A percentile compares a stretch with the other conserved stretches of the same genome.
phyloP scores from a whole-genome alignment of 2,888 invertebrate genomes.

The Drepanosiphum platanoidis region DNA sequence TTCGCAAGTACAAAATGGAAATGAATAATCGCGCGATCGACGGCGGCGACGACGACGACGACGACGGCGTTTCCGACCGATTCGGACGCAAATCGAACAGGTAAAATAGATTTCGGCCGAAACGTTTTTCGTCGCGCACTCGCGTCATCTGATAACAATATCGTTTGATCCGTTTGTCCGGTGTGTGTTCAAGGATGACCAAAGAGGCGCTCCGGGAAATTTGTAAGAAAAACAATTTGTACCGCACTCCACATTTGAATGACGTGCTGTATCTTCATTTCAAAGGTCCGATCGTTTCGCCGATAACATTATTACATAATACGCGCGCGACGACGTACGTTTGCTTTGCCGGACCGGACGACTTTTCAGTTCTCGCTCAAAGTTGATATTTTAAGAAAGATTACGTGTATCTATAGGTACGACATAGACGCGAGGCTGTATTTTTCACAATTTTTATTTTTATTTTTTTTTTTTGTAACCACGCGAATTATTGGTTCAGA shows the following conservation, averaged over 20 bases:
- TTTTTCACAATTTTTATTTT: too few relatives aligned
- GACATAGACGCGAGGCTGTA: too few relatives aligned
- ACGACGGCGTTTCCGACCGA: background rate
- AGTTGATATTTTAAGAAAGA: too few relatives aligned
- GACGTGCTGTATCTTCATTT: constrained; percentile 94
- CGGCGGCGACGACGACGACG: background rate
- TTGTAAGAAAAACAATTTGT: constrained; percentile 86
- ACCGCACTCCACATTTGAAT: constrained; percentile 88
- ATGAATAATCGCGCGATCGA: background rate
- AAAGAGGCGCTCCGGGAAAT: constrained; percentile 81
- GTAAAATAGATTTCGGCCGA: background rate
- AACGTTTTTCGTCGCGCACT: too few relatives aligned
- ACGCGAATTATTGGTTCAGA: too few relatives aligned
- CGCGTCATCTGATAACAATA: too few relatives aligned
- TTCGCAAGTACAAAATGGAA: background rate
- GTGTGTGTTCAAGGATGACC: constrained; percentile 76
- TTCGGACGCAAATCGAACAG: background rate
- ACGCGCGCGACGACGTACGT: too few relatives aligned
- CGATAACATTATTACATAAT: background rate
- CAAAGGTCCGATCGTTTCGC: constrained; percentile 73
- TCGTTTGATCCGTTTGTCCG: background rate
- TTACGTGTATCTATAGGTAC: too few relatives aligned
- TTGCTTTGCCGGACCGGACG: too few relatives aligned
- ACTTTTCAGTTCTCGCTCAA: too few relatives aligned
- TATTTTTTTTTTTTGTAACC: too few relatives aligned